These are phyloP conservation scores for Porites lutea DNA, from an alignment of 64 coral and sea anemone genomes.

Conservation along the genomic window DNA sequence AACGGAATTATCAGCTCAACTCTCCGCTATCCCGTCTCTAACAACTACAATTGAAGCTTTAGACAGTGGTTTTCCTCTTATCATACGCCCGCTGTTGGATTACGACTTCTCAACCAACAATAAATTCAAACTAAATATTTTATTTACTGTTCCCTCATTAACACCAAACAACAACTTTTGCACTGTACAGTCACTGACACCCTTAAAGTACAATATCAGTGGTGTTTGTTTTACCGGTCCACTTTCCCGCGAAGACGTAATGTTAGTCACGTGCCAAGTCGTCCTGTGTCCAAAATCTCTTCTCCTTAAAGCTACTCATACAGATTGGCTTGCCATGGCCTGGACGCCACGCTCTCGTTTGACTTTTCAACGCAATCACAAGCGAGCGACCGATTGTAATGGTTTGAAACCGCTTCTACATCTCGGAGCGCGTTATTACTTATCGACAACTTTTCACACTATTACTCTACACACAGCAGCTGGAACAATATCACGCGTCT, in stretches of 20 bases:
- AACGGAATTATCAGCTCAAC: neutral
- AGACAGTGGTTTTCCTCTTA: neutral
- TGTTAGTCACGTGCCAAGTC: constrained; percentile 43
- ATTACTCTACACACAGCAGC: neutral
- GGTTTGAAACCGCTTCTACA: neutral
- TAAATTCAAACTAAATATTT: neutral
- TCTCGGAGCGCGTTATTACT: constrained; percentile 54
- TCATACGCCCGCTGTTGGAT: constrained; percentile 14
- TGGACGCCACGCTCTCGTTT: constrained; percentile 36
- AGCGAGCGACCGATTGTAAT: neutral
- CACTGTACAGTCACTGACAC: constrained; percentile 25
- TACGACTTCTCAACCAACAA: neutral
- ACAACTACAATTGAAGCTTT: neutral
- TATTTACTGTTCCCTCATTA: constrained; percentile 38
- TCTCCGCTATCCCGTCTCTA: neutral
- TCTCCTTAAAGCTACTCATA: neutral
- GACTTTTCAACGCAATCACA: constrained; percentile 29
- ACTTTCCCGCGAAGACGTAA: constrained; percentile 22
- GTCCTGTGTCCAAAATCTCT: constrained; percentile 47
- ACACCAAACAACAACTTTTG: neutral
- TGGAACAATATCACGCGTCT: neutral
- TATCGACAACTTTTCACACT: neutral
- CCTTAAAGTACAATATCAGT: constrained; percentile 31
- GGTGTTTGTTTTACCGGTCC: constrained; percentile 62
- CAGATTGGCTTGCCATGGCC: constrained; percentile 50